These are phyloP conservation scores for Gallinago nigripennis DNA, from an alignment of 2,797 vertebrate species.

Conservation along the genomic window DNA sequence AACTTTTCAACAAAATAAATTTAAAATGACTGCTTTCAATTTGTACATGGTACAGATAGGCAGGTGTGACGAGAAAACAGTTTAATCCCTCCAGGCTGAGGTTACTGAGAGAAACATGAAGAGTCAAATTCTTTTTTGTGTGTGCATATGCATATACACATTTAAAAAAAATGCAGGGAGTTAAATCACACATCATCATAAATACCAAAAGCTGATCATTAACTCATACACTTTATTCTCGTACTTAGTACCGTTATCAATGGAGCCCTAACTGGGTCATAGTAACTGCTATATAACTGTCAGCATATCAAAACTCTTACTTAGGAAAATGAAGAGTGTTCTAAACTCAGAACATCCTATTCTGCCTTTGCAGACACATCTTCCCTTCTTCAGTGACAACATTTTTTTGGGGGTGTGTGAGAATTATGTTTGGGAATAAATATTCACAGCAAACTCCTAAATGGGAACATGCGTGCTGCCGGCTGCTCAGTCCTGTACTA, in stretches of 20 bases:
- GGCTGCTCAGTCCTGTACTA: background rate
- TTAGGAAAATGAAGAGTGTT: background rate
- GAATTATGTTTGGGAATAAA: constrained; percentile 15
- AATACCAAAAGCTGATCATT: constrained; percentile 36
- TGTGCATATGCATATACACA: background rate
- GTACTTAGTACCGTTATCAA: constrained; percentile 50
- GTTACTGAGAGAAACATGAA: constrained; percentile 1
- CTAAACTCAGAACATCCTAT: background rate
- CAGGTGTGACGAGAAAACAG: constrained; percentile 18
- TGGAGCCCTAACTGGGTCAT: background rate
- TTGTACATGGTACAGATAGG: constrained; percentile 62
- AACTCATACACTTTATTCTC: background rate
- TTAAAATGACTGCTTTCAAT: constrained; percentile 31
- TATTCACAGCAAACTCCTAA: background rate
- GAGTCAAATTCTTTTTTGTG: background rate
- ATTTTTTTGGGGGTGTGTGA: background rate
- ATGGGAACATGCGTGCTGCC: background rate
- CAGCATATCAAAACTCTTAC: background rate
- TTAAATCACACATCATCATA: constrained; percentile 20
- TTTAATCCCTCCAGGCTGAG: background rate
- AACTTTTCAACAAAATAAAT: constrained; percentile 16
- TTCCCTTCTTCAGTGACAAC: background rate
- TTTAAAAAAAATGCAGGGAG: background rate
- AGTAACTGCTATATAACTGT: background rate
- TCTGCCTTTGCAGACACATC: background rate